These are phyloP conservation scores for Phasianus colchicus DNA, from an alignment of 2,113 vertebrate species.

Conservation along the genomic window DNA sequence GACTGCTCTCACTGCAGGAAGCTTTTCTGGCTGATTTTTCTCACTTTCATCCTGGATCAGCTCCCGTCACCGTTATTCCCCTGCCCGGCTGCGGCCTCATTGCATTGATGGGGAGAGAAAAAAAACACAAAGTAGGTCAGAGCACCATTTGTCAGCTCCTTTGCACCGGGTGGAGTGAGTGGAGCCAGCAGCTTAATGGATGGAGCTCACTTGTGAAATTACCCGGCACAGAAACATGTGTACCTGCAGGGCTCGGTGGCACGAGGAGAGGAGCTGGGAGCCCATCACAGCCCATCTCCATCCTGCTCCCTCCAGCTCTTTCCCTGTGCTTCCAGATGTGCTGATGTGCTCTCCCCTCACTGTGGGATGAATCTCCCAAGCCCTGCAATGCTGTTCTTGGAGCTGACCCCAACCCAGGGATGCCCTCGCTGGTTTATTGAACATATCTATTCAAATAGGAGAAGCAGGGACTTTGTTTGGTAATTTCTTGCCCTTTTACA, in stretches of 20 bases:
- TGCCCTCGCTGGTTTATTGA: not conserved
- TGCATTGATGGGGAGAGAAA: not conserved
- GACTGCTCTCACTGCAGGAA: not conserved
- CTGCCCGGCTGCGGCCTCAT: rapidly evolving
- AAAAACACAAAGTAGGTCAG: not conserved
- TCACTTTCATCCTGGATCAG: not conserved
- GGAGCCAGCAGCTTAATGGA: not conserved
- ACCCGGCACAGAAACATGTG: not conserved
- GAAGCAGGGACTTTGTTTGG: not conserved
- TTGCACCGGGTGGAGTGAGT: not conserved
- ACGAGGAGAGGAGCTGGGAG: not conserved
- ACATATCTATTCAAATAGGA: not conserved
- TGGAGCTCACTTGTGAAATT: conserved; percentile 3
- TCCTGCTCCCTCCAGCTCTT: not conserved
- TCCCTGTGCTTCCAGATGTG: not conserved
- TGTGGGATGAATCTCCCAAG: not conserved
- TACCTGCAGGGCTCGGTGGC: not conserved
- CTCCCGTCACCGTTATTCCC: not conserved
- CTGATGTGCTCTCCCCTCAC: not conserved
- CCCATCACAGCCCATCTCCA: not conserved
- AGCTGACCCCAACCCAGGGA: not conserved
- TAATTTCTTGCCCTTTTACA: not conserved
- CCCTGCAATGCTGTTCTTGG: not conserved
- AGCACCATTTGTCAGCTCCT: not conserved
- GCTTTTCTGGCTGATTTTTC: not conserved